Percentiles rank a stretch among this genome's conserved stretches.
Evolutionary conservation across 1,140 invertebrate species (phyloP).

Genomic region (Drosophila mojavensis): DNA sequence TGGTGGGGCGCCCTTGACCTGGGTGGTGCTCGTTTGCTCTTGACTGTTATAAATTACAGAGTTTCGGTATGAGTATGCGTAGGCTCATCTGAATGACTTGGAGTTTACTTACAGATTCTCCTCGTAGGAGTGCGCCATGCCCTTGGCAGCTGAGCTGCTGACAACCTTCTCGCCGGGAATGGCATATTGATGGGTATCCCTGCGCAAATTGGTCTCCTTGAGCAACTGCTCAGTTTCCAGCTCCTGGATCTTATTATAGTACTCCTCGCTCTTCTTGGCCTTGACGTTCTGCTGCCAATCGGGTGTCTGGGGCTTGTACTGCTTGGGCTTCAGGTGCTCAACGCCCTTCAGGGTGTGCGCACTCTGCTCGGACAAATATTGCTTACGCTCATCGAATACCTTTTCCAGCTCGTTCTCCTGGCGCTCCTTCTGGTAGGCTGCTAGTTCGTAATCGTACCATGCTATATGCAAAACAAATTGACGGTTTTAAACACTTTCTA

Average conservation of each 20-base stretch:
- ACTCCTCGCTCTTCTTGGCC: slow-evolving; percentile 92
- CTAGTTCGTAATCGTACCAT: slow-evolving; percentile 95
- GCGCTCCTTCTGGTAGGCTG: slow-evolving; percentile 92
- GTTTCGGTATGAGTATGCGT: not conserved
- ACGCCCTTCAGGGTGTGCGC: slow-evolving; percentile 87
- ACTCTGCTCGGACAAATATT: slow-evolving; percentile 87
- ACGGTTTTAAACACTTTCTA: slow-evolving; percentile 25
- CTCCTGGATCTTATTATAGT: slow-evolving; percentile 92
- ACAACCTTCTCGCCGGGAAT: slow-evolving; percentile 93
- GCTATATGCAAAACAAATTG: slow-evolving; percentile 86
- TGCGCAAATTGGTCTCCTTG: slow-evolving; percentile 91
- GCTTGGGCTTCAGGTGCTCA: slow-evolving; percentile 88
- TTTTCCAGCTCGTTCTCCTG: slow-evolving; percentile 93
- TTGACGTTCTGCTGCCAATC: slow-evolving; percentile 94
- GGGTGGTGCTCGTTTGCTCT: slow-evolving; percentile 86
- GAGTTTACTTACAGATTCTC: slow-evolving; percentile 90
- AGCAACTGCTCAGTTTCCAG: slow-evolving; percentile 93
- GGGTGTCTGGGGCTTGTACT: slow-evolving; percentile 89
- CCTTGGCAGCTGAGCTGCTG: slow-evolving; percentile 90
- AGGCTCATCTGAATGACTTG: not conserved
- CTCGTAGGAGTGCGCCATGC: slow-evolving; percentile 94
- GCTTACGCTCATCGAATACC: slow-evolving; percentile 93
- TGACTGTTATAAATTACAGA: slow-evolving; percentile 84
- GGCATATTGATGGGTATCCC: slow-evolving; percentile 91
- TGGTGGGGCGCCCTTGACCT: slow-evolving; percentile 84